Evolutionary conservation across 2,888 invertebrate genomes (phyloP).

Genomic region (Himalopsyche japonica): DNA sequence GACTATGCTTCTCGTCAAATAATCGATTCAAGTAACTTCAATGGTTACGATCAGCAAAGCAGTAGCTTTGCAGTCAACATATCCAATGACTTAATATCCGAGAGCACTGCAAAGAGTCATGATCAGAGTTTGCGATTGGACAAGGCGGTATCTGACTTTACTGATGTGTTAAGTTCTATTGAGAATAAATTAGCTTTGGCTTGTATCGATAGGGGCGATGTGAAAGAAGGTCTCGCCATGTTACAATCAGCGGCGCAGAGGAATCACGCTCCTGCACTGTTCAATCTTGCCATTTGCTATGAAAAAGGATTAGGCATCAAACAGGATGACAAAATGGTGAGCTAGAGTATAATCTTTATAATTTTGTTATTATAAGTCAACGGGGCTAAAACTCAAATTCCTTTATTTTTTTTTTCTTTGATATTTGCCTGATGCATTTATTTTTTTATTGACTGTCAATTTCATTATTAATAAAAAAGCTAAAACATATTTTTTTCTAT

Average conservation of each 20-base stretch:
- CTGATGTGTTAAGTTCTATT: conserved; percentile 61
- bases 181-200: conserved; percentile 65
- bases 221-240: conserved; percentile 60
- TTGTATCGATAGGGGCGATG: conserved; percentile 61
- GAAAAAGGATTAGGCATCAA: conserved; percentile 68
- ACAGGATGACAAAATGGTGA: conserved; percentile 62
- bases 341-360: background rate
- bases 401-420: background rate
- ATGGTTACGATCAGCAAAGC: background rate
- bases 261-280: conserved; percentile 65
- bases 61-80: background rate
- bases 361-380: too few relatives aligned
- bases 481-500: too few relatives aligned
- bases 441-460: too few relatives aligned
- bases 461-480: too few relatives aligned
- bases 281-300: conserved; percentile 71
- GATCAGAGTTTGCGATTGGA: conserved; percentile 36
- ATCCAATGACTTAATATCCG: conserved; percentile 1
- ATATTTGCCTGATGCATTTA: too few relatives aligned
- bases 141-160: conserved; percentile 50
- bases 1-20: background rate
- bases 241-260: conserved; percentile 63
- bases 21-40: background rate
- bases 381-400: too few relatives aligned
- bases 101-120: background rate